These are phyloP conservation scores for Trypoxylus dichotomus DNA, from an alignment of 1,140 invertebrate genomes.

Conservation along the genomic window DNA sequence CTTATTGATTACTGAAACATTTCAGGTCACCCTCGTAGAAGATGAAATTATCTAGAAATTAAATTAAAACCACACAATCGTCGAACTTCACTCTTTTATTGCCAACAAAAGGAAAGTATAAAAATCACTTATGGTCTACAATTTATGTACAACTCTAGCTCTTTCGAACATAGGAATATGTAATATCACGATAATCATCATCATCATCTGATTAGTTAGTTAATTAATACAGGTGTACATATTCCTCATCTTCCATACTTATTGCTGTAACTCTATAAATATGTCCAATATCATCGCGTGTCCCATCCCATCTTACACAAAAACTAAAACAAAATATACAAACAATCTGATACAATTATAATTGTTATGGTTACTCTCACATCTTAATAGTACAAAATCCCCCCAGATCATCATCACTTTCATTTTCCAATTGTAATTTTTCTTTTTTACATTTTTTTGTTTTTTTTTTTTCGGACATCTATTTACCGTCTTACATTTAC, in stretches of 20 bases:
- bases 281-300: too few species aligned
- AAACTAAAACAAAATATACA: too few species aligned
- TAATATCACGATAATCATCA: not conserved
- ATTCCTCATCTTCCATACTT: not conserved
- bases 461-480: not conserved
- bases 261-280: not conserved
- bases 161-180: not conserved
- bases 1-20: too few species aligned
- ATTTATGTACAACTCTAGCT: not conserved
- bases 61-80: not conserved
- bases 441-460: too few species aligned
- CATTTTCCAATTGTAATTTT: too few species aligned
- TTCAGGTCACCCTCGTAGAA: too few species aligned
- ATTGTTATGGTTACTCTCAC: not conserved
- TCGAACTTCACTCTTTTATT: not conserved
- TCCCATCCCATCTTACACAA: too few species aligned
- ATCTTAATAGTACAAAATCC: not conserved
- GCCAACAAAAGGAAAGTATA: slow-evolving; percentile 11
- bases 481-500: not conserved
- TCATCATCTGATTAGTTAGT: not conserved
- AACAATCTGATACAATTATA: too few species aligned
- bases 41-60: too few species aligned
- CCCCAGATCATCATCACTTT: not conserved
- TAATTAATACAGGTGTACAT: not conserved
- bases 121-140: not conserved